Base-by-base conservation (phyloP, 2,888 invertebrate genomes). In the Drosophila siamana region DNA sequence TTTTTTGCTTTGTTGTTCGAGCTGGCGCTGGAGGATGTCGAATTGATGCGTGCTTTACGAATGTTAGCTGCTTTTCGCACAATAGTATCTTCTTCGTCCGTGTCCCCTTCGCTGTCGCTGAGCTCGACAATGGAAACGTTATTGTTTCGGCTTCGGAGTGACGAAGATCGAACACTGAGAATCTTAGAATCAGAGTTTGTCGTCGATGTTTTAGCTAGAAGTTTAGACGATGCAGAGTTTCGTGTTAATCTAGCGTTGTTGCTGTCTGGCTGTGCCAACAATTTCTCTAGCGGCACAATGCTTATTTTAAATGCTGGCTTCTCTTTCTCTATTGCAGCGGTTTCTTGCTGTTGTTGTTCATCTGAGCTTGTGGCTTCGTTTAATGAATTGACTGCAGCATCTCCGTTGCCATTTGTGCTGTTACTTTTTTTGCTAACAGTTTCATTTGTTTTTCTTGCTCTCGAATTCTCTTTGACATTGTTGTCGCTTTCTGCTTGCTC, bases 231-330 rank as follows among this genome's bases (percentile, higher is more conserved):
- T 44, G 16, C 48, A 4, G 50, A 9, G 33, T 56, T 66, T 46
- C 57, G 61, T 28, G 52, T 55, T 30, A 30, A 15, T 48, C 16
- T 48, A 9, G 13, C 13, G n/a, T 36, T 60, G 13, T 4, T 33
- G 33, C 24, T 50, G 44, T 16, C 57, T 52, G 91, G 89, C 47
- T 77, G 72, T 41, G 89, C 88, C 47, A 91, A 68, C 54, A 91
- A 66, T 73, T 90, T 89, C 51, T 89, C 90, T 51, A 91, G 61
- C 63, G 91, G 91, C 50, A 91, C 90, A 71, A 91, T 84, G 38
- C 89, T 90, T 62, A 90, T 82, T 74, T 90, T 90, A 56, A 81
- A 78, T 36, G 61, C 24, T 19, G 67, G 66, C 67, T 81, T 68
- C 46, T 44, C 52, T 33, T 33, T n/a, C 33, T 33, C 33, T 33